Evolutionary conservation across 2,797 vertebrate genomes (phyloP).

Genomic region (Myotis vivesi): DNA sequence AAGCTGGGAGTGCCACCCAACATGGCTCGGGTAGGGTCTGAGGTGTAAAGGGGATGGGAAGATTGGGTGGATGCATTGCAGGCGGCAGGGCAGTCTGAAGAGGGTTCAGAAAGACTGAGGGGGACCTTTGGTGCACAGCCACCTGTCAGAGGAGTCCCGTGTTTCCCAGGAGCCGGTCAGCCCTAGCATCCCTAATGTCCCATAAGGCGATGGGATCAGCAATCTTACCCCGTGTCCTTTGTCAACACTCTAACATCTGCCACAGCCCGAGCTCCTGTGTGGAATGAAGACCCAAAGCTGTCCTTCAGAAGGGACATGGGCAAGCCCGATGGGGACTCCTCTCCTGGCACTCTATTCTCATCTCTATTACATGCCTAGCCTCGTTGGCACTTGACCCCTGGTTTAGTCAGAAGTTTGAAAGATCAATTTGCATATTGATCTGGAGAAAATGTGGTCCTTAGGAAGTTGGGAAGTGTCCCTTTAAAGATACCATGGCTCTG

Average conservation of each 20-base stretch:
- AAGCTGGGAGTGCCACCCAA: not conserved
- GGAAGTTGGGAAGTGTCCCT: not conserved
- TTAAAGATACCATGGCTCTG: not conserved
- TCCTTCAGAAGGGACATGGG: not conserved
- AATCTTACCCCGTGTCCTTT: not conserved
- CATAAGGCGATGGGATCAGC: not conserved
- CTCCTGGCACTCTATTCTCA: not conserved
- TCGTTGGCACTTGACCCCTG: not conserved
- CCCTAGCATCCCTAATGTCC: not conserved
- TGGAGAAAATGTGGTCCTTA: not conserved
- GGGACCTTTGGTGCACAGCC: not conserved
- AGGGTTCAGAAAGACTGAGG: not conserved
- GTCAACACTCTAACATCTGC: not conserved
- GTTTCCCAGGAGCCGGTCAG: not conserved
- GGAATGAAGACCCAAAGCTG: no score
- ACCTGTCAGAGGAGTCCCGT: not conserved
- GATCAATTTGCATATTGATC: not conserved
- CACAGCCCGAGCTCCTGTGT: fast-evolving
- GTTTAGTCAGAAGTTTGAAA: slow-evolving; percentile 2
- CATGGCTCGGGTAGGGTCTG: fast-evolving
- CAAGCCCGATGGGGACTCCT: fast-evolving
- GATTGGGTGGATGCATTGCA: fast-evolving
- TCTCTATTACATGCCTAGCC: not conserved
- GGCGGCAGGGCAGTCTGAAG: not conserved
- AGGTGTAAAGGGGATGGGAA: not conserved